Evolutionary conservation across 2,888 invertebrate species (phyloP), one percentile per base, ranked within the genome.

Genomic region (Pseudeuparius sepicola): DNA sequence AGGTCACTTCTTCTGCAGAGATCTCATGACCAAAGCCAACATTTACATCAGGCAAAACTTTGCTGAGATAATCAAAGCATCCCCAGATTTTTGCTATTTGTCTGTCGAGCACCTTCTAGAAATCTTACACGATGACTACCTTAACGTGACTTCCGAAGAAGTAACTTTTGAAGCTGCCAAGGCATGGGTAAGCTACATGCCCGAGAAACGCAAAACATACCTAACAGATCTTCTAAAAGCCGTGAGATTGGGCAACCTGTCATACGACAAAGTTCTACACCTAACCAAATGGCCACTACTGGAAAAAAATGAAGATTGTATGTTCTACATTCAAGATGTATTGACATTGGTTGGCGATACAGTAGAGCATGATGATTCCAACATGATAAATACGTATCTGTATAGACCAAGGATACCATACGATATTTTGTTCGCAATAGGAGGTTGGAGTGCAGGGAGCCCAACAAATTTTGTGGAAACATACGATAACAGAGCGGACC

Each of bases 391-490:
- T 24, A 45, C 45, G 18, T 52, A 51, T 24, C 23, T 52, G 5
- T 51, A 48, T 24, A 41, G 54, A 16, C 85, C 87, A 1, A 66
- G 88, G 39, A 72, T 84, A 60, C 85, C 73, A 28, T 77, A 81
- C 56, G 81, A 81, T 51, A 72, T 83, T 48, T 66, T 88, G 7
- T 87, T 88, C 57, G 82, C 86, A 9, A 75, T 87, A 11, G 87
- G 87, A 3, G 88, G 88, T 2, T 86, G 86, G 88, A 69, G 78
- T 55, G 71, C 79, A n/a, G 84, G 84, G n/a, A 78, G 79, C 43
- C 84, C 85, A 0, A 85, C 85, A 1, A 81, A 76, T 61, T 82
- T 81, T 50, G 72, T 81, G 14, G 79, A 78, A 59, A 82, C 81
- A 34, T 87, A 86, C 57, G 80, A 79, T 51, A 75, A 79, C 23